Conservation (phyloP, 1,140 invertebrate species). For the Zaprionus kolodkinae region DNA sequence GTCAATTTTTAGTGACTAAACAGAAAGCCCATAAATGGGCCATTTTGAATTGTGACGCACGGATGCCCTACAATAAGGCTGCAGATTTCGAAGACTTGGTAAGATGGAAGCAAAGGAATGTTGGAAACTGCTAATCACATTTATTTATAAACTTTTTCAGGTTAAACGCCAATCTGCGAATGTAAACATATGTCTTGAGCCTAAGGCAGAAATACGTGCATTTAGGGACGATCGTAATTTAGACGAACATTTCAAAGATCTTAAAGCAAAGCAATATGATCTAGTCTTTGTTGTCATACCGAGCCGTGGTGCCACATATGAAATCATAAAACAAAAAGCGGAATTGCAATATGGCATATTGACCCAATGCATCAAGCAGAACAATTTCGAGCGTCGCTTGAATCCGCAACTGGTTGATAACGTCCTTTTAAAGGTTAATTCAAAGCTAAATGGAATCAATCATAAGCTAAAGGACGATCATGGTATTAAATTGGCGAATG, state of each 20-base stretch:
- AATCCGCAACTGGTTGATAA: conserved; percentile 87
- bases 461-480: conserved; percentile 85
- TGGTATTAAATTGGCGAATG: conserved; percentile 57
- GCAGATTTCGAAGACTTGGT: conserved; percentile 28
- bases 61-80: conserved; percentile 26
- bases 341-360: conserved; percentile 90
- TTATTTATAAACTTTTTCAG: conserved; percentile 3
- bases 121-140: not conserved
- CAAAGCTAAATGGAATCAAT: conserved; percentile 94
- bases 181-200: conserved; percentile 38
- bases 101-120: not conserved
- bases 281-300: conserved; percentile 86
- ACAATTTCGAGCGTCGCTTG: conserved; percentile 84
- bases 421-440: conserved; percentile 92
- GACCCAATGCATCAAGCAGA: conserved; percentile 92
- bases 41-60: conserved; percentile 38
- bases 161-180: not conserved
- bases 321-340: conserved; percentile 89
- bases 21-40: conserved; percentile 68
- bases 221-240: conserved; percentile 48
- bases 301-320: conserved; percentile 84
- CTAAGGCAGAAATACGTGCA: conserved; percentile 31
- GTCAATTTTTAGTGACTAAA: conserved; percentile 40
- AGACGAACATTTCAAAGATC: conserved; percentile 45
- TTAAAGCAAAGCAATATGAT: conserved; percentile 44